Conservation (phyloP, 1,140 invertebrate species). For the Trachymyrmex septentrionalis region DNA sequence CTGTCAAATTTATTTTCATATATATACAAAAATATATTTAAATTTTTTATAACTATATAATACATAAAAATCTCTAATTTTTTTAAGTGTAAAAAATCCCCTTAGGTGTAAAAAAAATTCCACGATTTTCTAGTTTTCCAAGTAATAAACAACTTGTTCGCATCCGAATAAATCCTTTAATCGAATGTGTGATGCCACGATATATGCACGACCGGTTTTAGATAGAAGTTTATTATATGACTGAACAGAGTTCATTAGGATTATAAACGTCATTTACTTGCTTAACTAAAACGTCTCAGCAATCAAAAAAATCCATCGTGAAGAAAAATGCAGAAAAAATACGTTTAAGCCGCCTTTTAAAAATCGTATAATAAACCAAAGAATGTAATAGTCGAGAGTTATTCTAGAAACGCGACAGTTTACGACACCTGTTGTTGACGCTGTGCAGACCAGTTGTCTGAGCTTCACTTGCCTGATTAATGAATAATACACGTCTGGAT, state of each 20-base stretch:
- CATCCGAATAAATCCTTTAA: neutral
- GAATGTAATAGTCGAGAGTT: neutral
- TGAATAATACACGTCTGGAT: neutral
- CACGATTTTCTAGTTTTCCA: too few relatives aligned
- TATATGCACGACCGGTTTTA: constrained; percentile 12
- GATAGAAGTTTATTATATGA: neutral
- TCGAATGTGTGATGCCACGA: neutral
- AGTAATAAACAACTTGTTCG: too few relatives aligned
- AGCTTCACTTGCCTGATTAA: constrained; percentile 18
- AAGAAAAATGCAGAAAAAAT: constrained; percentile 9
- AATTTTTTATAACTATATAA: too few relatives aligned
- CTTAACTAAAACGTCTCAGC: neutral
- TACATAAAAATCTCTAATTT: too few relatives aligned
- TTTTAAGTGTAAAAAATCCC: too few relatives aligned
- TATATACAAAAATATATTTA: too few relatives aligned
- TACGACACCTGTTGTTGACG: neutral
- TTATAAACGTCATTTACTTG: constrained; percentile 25
- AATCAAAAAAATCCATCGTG: neutral
- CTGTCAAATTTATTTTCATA: too few relatives aligned
- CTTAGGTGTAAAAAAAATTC: too few relatives aligned
- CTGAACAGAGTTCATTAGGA: constrained; percentile 30
- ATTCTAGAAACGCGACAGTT: constrained; percentile 15
- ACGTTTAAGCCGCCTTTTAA: neutral
- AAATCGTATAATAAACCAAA: neutral
- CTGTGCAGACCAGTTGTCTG: neutral